Evolutionary conservation across 1,140 invertebrate species (phyloP).

Genomic region (Drosophila seguyi): DNA sequence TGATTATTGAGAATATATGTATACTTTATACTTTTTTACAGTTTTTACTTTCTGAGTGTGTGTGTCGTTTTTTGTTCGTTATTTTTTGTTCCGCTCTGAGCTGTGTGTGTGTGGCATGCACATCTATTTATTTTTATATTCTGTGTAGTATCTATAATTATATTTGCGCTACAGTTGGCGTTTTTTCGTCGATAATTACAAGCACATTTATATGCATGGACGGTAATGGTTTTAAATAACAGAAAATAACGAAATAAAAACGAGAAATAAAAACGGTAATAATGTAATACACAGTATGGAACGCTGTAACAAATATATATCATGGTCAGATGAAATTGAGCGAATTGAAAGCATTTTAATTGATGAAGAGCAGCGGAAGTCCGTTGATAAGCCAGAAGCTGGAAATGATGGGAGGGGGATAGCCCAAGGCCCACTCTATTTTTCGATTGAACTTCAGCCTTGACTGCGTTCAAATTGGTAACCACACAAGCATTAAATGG

Average conservation of each 20-base stretch:
- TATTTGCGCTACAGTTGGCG: conserved; percentile 54
- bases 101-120: conserved; percentile 44
- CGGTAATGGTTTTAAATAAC: conserved; percentile 41
- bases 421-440: conserved; percentile 10
- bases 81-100: conserved; percentile 17
- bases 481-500: conserved; percentile 28
- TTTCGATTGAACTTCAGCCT: conserved; percentile 27
- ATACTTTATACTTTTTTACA: conserved; percentile 22
- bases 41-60: conserved; percentile 25
- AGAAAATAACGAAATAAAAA: conserved; percentile 35
- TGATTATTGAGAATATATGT: conserved; percentile 48
- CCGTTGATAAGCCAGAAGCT: conserved; percentile 34
- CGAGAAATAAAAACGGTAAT: conserved; percentile 43
- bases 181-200: conserved; percentile 53
- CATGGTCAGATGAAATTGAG: conserved; percentile 44
- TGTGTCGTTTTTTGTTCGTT: conserved; percentile 15
- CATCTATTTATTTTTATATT: conserved; percentile 53
- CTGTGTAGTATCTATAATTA: conserved; percentile 53
- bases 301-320: conserved; percentile 50
- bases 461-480: conserved; percentile 7
- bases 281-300: conserved; percentile 28
- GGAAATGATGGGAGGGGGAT: conserved; percentile 19
- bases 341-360: conserved; percentile 49
- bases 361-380: conserved; percentile 39
- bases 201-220: conserved; percentile 67